These are phyloP conservation scores for Cremastobaeus sp. DNA, from an alignment of 2,888 invertebrate species.

Conservation along the genomic window DNA sequence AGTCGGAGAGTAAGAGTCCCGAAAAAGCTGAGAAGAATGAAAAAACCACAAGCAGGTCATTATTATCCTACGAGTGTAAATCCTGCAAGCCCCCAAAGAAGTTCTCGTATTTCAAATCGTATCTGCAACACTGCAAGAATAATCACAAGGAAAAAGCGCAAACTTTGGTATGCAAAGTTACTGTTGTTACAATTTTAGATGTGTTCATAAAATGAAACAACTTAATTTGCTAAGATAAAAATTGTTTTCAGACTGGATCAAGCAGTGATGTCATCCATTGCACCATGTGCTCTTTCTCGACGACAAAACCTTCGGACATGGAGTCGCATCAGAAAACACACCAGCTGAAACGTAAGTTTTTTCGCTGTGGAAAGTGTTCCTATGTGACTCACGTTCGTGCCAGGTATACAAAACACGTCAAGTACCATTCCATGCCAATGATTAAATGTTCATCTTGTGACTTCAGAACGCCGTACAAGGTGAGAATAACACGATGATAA, in stretches of 20 bases:
- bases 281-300: slow-evolving; percentile 85
- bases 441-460: slow-evolving; percentile 96
- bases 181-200: too few relatives aligned
- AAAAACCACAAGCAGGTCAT: too few relatives aligned
- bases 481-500: slow-evolving; percentile 32
- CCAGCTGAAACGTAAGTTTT: slow-evolving; percentile 88
- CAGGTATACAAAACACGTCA: slow-evolving; percentile 93
- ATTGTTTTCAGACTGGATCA: slow-evolving; percentile 2
- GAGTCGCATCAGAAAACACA: slow-evolving; percentile 86
- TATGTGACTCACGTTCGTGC: slow-evolving; percentile 95
- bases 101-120: slow-evolving; percentile 67
- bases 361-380: slow-evolving; percentile 93
- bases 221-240: not conserved
- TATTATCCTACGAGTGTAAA: slow-evolving; percentile 74
- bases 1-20: slow-evolving; percentile 77
- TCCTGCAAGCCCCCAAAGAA: slow-evolving; percentile 71
- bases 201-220: not conserved
- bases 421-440: slow-evolving; percentile 96
- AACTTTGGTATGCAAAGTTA: too few relatives aligned
- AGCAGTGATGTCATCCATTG: slow-evolving; percentile 75
- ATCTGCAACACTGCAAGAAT: slow-evolving; percentile 71
- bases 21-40: slow-evolving; percentile 76
- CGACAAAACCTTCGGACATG: slow-evolving; percentile 83
- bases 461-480: slow-evolving; percentile 88
- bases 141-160: slow-evolving; percentile 71